Evolutionary conservation across 1,140 invertebrate species (phyloP).

Genomic region (Drosophila sp.): DNA sequence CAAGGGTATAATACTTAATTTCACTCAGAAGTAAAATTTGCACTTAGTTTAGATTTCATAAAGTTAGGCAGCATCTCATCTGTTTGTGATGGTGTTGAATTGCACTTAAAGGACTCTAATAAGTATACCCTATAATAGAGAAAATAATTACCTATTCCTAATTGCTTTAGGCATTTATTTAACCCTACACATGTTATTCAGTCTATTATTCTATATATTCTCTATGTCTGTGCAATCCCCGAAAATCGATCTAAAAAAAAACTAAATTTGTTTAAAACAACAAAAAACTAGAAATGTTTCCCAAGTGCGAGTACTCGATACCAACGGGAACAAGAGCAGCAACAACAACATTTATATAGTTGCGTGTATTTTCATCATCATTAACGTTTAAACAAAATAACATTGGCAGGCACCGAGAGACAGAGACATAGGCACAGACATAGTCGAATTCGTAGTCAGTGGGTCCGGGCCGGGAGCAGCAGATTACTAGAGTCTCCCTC

Average conservation of each 20-base stretch:
- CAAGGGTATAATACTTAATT: no score
- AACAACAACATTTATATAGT: slow-evolving; percentile 27
- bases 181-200: slow-evolving; percentile 30
- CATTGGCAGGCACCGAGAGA: slow-evolving; percentile 59
- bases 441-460: slow-evolving; percentile 9
- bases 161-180: slow-evolving; percentile 16
- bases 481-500: slow-evolving; percentile 7
- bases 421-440: slow-evolving; percentile 26
- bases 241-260: slow-evolving; percentile 12
- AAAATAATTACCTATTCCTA: background rate
- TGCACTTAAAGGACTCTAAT: no score
- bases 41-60: no score
- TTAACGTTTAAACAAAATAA: slow-evolving; percentile 80
- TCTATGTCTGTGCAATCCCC: slow-evolving; percentile 15
- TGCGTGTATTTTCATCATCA: slow-evolving; percentile 79
- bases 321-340: background rate
- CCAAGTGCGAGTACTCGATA: slow-evolving; percentile 34
- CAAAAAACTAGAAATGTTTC: slow-evolving; percentile 34
- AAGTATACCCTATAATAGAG: no score
- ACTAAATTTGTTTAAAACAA: slow-evolving; percentile 44
- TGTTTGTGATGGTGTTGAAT: no score
- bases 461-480: slow-evolving; percentile 18
- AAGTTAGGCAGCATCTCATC: no score
- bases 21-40: no score
- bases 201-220: slow-evolving; percentile 31